Conservation (phyloP, 2,113 vertebrate genomes). For the Semnornis frantzii region DNA sequence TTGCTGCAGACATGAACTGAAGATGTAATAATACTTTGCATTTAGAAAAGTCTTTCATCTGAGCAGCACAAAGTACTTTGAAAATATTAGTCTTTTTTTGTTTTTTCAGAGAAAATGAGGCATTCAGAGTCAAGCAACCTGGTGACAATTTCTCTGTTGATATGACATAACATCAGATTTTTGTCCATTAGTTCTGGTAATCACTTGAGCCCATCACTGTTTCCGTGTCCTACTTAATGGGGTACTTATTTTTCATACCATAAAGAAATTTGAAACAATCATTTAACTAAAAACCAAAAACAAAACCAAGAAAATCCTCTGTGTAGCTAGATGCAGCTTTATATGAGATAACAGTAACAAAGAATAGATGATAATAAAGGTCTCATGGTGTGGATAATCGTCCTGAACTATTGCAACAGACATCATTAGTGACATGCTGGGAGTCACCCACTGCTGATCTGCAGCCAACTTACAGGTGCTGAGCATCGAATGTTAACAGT, state of each 20-base stretch:
- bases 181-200: background rate
- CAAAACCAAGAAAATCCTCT: no score
- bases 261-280: background rate
- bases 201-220: background rate
- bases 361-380: background rate
- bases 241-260: background rate
- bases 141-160: background rate
- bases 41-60: conserved; percentile 44
- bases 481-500: background rate
- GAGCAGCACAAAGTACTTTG: conserved; percentile 3
- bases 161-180: background rate
- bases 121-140: background rate
- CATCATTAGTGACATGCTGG: background rate
- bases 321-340: background rate
- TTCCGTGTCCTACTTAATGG: background rate
- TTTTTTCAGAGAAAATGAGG: background rate
- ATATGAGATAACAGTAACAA: background rate
- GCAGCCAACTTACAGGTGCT: background rate
- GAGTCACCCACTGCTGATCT: background rate
- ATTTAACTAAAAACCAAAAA: background rate
- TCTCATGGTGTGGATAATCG: background rate
- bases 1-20: conserved; percentile 43
- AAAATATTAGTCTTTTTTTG: background rate
- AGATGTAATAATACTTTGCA: background rate
- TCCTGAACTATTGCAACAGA: background rate